Conservation (phyloP, 2,113 vertebrate genomes). For the Circaetus cinerascens region DNA sequence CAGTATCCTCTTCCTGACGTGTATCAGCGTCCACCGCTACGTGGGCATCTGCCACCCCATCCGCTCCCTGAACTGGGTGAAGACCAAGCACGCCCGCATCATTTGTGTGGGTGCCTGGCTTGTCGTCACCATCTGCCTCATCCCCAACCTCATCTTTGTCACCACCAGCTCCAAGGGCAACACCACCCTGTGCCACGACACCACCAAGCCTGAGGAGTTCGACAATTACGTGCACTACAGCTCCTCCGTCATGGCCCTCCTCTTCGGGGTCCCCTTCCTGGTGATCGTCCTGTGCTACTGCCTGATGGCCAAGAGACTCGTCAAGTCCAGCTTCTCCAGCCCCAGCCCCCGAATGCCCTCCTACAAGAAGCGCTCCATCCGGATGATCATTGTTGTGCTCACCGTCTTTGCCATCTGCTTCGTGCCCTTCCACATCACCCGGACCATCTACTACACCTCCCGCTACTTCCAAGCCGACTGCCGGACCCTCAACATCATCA, state of each 20-base stretch:
- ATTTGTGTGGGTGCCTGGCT: constrained; percentile 81
- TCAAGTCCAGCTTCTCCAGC: constrained; percentile 62
- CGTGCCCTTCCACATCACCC: constrained; percentile 91
- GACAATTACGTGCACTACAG: constrained; percentile 85
- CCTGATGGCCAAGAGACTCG: constrained; percentile 83
- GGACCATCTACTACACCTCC: constrained; percentile 87
- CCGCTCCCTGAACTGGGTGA: constrained; percentile 73
- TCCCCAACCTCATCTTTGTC: constrained; percentile 91
- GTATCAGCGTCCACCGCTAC: constrained; percentile 91
- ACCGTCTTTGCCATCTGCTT: constrained; percentile 88
- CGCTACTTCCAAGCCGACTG: constrained; percentile 81
- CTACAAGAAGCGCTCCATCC: constrained; percentile 80
- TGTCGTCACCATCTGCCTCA: constrained; percentile 77
- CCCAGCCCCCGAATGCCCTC: constrained; percentile 34
- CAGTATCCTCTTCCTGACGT: constrained; percentile 94
- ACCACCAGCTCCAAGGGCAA: constrained; percentile 82
- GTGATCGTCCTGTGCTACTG: constrained; percentile 87
- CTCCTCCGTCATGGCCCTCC: constrained; percentile 83
- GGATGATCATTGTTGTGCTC: constrained; percentile 85
- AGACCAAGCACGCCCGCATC: constrained; percentile 77
- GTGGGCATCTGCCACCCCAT: constrained; percentile 92
- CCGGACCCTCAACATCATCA: constrained; percentile 82
- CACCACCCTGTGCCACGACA: constrained; percentile 89
- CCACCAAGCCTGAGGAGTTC: constrained; percentile 82
- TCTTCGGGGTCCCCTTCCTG: constrained; percentile 86